Base-by-base conservation (phyloP, 37 sponge, comb jelly and placozoan genomes). In the Spongilla lacustris region DNA sequence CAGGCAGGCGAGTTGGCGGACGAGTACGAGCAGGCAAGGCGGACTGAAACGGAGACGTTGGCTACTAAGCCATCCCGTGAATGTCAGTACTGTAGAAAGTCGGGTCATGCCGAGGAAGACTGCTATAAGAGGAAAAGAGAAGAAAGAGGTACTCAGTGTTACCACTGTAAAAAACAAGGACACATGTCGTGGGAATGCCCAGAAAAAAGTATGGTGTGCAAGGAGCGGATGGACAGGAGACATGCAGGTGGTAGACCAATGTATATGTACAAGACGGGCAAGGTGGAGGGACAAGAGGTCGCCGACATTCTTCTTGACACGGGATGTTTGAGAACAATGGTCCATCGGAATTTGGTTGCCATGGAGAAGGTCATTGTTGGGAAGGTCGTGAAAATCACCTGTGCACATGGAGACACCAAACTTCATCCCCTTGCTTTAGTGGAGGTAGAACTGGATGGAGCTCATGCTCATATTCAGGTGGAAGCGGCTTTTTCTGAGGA, bases 1-100 rank as follows among this genome's bases (percentile, higher is more conserved):
- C 31, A 85, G 30, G 86, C 79, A 33, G 86, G 71, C 8, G 71
- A 69, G 24, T 36, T 76, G 5, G 77, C 86, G 0, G 86, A 77
- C 31, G 86, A 85, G 23, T 85, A 69, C 49, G 46, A 41, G 4
- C 86, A 69, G 76, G 71, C 71, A 12, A 85, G 77, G 35, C 33
- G 27, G 71, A 11, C 77, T 26, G 27, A 66, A 50, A 13, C 66
- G 32, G 32, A 32, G 32, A 29, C 25, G 70, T 69, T 27, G 27
- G 27, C 25, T 25, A 69, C 27, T 27, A 74, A 31, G 75, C 46
- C n/a, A 14, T 23, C 23, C 25, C 49, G 58, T 58, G 17, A 79
- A 30, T 79, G 79, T 30, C 23, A 14, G 17, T 79, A 79, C 71
- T 38, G 71, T 33, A 24, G 71, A 29, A 81, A 81, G 37, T 13